Evolutionary conservation across 2,797 vertebrate genomes (phyloP).

Genomic region (Cercopithecus mitis): DNA sequence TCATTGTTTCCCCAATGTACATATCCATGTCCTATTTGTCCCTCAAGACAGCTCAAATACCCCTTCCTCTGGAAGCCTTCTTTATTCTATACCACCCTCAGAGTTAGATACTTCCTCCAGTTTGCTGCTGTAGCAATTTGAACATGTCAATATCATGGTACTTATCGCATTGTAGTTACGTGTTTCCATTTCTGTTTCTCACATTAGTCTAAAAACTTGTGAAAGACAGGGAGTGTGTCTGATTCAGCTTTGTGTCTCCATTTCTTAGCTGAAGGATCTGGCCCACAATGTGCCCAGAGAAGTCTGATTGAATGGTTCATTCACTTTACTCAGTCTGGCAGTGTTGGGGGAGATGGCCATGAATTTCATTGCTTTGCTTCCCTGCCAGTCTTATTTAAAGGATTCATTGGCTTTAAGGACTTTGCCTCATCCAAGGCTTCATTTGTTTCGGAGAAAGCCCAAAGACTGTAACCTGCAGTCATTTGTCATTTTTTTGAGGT

Average conservation of each 20-base stretch:
- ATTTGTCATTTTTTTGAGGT: slow-evolving; percentile 54
- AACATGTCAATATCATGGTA: not conserved
- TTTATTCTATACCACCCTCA: slow-evolving; percentile 19
- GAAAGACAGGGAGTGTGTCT: not conserved
- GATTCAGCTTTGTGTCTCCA: slow-evolving; percentile 13
- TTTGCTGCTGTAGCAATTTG: not conserved
- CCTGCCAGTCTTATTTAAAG: not conserved
- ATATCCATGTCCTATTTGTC: not conserved
- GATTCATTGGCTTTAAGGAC: slow-evolving; percentile 24
- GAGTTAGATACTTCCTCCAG: slow-evolving; percentile 3
- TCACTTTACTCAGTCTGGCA: not conserved
- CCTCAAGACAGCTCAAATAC: not conserved
- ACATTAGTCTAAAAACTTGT: not conserved
- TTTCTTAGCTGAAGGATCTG: not conserved
- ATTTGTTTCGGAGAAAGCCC: slow-evolving; percentile 25
- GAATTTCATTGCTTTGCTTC: slow-evolving; percentile 47
- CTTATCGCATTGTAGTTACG: not conserved
- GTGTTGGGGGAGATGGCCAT: not conserved
- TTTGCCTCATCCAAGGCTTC: not conserved
- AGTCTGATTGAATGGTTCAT: slow-evolving; percentile 8
- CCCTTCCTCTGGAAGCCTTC: not conserved
- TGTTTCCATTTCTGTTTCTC: slow-evolving; percentile 47
- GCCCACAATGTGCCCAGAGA: not conserved
- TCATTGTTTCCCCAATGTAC: slow-evolving; percentile 19
- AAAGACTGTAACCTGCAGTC: slow-evolving; percentile 24